Base-by-base conservation (phyloP, 30 jellyfish, hydroid and myxozoan species). In the Nemopilema nomurai region DNA sequence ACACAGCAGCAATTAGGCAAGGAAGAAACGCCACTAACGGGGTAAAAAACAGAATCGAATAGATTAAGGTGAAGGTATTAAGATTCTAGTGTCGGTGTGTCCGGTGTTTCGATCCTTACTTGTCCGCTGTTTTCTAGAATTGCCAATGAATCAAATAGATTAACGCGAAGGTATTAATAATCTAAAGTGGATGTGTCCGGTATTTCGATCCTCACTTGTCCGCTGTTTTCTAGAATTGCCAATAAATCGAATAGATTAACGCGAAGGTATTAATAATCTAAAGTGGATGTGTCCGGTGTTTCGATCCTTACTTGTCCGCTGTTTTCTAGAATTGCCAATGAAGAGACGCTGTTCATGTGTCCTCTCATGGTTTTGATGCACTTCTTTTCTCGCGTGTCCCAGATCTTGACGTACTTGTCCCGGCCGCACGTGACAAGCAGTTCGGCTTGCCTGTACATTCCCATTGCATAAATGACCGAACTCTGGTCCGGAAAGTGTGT, bases 321-420 rank as follows among this genome's bases (percentile, higher is more conserved):
- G 71, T 80, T 66, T 27, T 94, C 96, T 24, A 79, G 29, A 21
- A 95, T 84, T 28, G 96, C 96, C 9, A 94, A 63, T 19, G 97
- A 85, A 20, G 99, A 94, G n/a, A 88, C 97, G 1, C 97, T 89
- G 71, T 94, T 94, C 80, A 82, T 71, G 62, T 94, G 99, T 7
- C 99, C 99, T 69, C 97, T 83, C 95, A 94, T 75, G 49, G 99
- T 84, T 65, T 76, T 85, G 9, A 94, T 71, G 52, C 96, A 74
- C 71, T 94, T 94, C 76, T 82, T 73, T 41, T 91, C 87, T 64
- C 99, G 67, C 19, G 93, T 85, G 85, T 94, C 99, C 93, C 93
- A 89, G 26, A 94, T 65, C 72, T 89, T 94, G 49, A 94, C 88
- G 76, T 71, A 91, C 70, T 94, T 94, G 62, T 94, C 99, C 72